Evolutionary conservation across 2,888 invertebrate genomes (phyloP).

Genomic region (Erynnis tages): DNA sequence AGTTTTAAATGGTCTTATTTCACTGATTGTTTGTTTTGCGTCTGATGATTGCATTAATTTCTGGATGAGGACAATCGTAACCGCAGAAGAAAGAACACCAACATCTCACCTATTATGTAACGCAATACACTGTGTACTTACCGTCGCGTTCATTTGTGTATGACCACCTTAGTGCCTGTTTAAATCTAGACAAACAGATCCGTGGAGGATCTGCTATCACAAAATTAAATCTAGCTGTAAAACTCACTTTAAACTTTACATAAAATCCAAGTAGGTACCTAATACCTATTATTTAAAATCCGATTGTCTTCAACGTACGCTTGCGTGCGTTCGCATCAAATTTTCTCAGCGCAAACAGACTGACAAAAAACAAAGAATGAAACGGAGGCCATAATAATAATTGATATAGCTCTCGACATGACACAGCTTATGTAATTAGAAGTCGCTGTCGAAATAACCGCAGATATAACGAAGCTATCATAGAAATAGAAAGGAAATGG

Average conservation of each 20-base stretch:
- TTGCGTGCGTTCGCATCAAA: constrained; percentile 17
- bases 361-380: constrained; percentile 20
- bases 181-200: no score
- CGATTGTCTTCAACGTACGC: constrained; percentile 1
- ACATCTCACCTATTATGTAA: constrained; percentile 36
- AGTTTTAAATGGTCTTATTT: no score
- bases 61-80: constrained; percentile 42
- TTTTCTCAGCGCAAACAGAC: constrained; percentile 23
- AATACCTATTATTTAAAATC: background rate
- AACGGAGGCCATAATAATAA: constrained; percentile 20
- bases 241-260: background rate
- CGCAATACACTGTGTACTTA: background rate
- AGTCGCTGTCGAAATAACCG: constrained; percentile 31
- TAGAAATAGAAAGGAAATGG: no score
- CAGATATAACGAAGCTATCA: no score
- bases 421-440: constrained; percentile 34
- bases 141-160: background rate
- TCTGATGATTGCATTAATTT: constrained; percentile 37
- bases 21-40: constrained; percentile 27
- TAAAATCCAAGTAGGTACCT: no score
- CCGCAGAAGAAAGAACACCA: constrained; percentile 41
- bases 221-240: background rate
- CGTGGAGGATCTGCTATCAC: no score
- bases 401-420: constrained; percentile 28
- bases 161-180: no score